Percentiles rank a stretch among this genome's conserved stretches.
Conservation (phyloP, 2,113 vertebrate genomes). For the Oreotrochilus melanogaster region DNA sequence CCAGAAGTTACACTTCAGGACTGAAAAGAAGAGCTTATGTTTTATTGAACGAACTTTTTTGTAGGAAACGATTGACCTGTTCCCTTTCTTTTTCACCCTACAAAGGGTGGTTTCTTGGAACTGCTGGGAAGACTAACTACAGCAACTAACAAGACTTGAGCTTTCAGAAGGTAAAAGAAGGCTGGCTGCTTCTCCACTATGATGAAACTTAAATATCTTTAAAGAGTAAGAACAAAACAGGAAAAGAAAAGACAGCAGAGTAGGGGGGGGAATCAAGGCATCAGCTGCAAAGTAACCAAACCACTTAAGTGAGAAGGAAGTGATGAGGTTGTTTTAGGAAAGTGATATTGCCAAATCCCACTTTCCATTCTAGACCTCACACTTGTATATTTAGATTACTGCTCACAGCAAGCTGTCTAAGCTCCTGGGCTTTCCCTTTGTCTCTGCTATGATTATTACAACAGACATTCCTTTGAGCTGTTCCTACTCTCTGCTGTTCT, state of each 20-base stretch:
- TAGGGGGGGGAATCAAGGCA: neutral
- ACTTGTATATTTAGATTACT: slow-evolving; percentile 45
- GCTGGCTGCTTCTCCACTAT: neutral
- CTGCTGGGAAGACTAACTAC: neutral
- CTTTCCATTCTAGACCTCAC: neutral
- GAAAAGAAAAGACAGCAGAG: neutral
- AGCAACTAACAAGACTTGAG: neutral
- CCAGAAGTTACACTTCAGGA: neutral
- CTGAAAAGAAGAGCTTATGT: neutral
- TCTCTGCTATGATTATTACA: slow-evolving; percentile 23
- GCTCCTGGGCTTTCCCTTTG: slow-evolving; percentile 48
- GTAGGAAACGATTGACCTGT: neutral
- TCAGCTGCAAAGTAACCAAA: slow-evolving; percentile 43
- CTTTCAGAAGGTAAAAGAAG: neutral
- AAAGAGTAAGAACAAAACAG: neutral
- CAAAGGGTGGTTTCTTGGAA: neutral
- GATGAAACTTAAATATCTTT: slow-evolving; percentile 9
- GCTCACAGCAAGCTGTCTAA: slow-evolving; percentile 21
- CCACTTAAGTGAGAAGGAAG: slow-evolving; percentile 27
- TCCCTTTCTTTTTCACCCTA: neutral
- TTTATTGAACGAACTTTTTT: neutral
- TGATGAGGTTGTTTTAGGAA: neutral
- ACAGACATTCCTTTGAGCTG: neutral
- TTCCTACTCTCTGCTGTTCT: neutral
- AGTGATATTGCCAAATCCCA: neutral